Conservation (phyloP, 2,113 vertebrate genomes). For the Macrotus californicus region DNA sequence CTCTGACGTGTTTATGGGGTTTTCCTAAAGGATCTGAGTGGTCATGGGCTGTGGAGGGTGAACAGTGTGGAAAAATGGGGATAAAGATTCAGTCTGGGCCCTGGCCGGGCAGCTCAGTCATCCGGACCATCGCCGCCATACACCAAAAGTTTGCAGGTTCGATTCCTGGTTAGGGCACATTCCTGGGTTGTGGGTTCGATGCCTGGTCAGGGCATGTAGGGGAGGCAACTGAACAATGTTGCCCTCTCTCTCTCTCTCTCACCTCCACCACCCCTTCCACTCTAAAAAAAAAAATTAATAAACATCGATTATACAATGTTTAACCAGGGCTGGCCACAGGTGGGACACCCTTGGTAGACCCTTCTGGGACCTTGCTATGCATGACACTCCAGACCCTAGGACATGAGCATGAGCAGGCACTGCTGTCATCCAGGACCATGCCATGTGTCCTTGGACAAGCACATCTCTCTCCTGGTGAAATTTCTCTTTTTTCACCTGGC, state of each 20-base stretch:
- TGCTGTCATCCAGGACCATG: neutral
- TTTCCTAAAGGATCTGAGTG: neutral
- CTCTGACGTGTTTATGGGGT: neutral
- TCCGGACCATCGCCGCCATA: too few relatives aligned
- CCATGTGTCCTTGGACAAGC: neutral
- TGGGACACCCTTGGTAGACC: fast-evolving
- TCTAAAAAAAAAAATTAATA: too few relatives aligned
- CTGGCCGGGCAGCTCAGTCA: neutral
- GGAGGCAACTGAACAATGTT: too few relatives aligned
- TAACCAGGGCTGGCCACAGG: too few relatives aligned
- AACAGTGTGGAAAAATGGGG: neutral
- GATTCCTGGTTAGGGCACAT: too few relatives aligned
- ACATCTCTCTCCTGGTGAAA: neutral
- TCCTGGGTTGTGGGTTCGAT: too few relatives aligned
- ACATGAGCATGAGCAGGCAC: too few relatives aligned
- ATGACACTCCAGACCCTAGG: neutral
- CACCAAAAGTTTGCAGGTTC: too few relatives aligned
- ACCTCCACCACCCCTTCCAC: too few relatives aligned
- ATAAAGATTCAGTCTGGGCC: neutral
- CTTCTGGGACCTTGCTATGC: neutral
- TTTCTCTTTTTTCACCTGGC: neutral
- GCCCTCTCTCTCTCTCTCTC: neutral
- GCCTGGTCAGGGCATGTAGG: too few relatives aligned
- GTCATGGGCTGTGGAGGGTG: neutral
- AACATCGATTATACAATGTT: too few relatives aligned